Base-by-base conservation (phyloP, 2,888 invertebrate genomes). In the Harpagoxenus sublaevis region DNA sequence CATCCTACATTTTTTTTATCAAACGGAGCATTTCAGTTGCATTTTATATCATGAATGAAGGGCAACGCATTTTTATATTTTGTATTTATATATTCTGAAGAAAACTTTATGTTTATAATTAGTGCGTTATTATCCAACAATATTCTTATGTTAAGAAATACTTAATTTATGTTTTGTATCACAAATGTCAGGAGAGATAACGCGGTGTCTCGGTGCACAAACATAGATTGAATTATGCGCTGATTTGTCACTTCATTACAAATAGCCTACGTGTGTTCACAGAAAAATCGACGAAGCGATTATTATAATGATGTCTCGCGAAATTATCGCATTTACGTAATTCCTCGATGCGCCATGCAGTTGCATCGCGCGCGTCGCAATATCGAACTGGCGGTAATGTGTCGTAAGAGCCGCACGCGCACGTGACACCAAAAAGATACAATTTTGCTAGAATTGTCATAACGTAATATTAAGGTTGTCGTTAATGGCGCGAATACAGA, bases 291-390 rank as follows among this genome's bases (percentile, higher is more conserved):
- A 18, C 28, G 2, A 15, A 18, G 12, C 15, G n/a, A 3, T 71
- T 70, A 55, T 70, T 55, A 53, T 35, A 35, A 78, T 78, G n/a
- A 78, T n/a, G 15, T 31, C 6, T 35, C 35, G 10, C 9, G n/a
- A n/a, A 45, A 71, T 71, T 53, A 60, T 78, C 62, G 42, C 31
- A 12, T 83, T 90, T 88, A 84, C 71, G 75, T 88, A 89, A 88
- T 79, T 51, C 5, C 12, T 12, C 28, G 15, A 39, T 31, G 18
- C 39, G 18, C 12, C 9, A 12, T 9, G 45, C 12, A 31, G 5
- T 62, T 53, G 28, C n/a, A n/a, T 28, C 4, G 42, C 39, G 5
- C 18, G 6, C 28, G 18, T 62, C 23, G 35, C 9, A 15, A 15
- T 35, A 63, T 51, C 28, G 28, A 53, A 79, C n/a, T 45, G 6